Evolutionary conservation across 2,113 vertebrate species (phyloP).

Genomic region (Cephalopterus ornatus): DNA sequence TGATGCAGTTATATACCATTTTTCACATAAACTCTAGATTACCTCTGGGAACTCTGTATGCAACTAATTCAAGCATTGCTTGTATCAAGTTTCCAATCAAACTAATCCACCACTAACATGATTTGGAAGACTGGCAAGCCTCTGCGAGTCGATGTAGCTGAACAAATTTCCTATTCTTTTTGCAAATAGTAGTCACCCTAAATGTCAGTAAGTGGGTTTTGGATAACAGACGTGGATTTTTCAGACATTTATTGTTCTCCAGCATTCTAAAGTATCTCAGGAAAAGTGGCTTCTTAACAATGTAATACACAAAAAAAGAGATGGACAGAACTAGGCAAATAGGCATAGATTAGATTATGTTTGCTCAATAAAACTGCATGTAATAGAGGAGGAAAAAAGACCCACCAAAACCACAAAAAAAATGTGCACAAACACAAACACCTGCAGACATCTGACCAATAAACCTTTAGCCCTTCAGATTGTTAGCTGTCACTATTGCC

Average conservation of each 20-base stretch:
- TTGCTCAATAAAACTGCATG: neutral
- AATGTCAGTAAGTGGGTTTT: conserved; percentile 8
- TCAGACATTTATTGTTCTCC: conserved; percentile 8
- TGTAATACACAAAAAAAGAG: neutral
- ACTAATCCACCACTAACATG: conserved; percentile 60
- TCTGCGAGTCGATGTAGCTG: neutral
- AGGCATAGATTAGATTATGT: neutral
- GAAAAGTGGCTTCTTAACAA: conserved; percentile 28
- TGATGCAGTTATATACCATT: neutral
- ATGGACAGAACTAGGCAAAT: neutral
- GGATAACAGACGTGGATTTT: neutral
- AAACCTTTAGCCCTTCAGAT: neutral
- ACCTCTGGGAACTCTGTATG: conserved; percentile 1
- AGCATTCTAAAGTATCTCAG: conserved; percentile 5
- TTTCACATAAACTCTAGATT: conserved; percentile 61
- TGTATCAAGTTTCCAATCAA: conserved; percentile 53
- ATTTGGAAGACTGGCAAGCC: conserved; percentile 59
- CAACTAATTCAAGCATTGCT: conserved; percentile 53
- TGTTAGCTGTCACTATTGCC: neutral
- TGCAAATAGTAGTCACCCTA: neutral
- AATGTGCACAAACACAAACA: neutral
- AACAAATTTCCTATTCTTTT: conserved; percentile 31
- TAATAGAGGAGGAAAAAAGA: neutral
- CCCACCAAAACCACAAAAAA: neutral
- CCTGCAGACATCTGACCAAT: neutral